Base-by-base conservation (phyloP, 1,140 invertebrate genomes). In the Mycetomoellerius zeteki region DNA sequence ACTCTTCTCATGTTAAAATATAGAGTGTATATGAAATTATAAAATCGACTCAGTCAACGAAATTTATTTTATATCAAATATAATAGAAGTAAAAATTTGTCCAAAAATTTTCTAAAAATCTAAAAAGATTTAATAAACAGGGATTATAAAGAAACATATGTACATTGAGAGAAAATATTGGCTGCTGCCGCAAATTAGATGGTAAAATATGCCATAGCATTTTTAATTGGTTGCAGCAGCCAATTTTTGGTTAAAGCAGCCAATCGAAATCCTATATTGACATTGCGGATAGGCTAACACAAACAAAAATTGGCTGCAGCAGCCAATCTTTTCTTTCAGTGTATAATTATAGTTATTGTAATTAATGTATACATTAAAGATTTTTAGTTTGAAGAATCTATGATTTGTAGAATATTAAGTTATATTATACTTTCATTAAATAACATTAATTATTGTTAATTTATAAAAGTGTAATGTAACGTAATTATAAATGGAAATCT, bases 11-110 rank as follows among this genome's bases (percentile, higher is more conserved):
- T 58, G 8, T 62, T 47, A 7, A 10, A 73, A 54, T 54, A n/a
- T 47, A 16, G 47, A 50, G 14, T 50, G 4, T 21, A 16, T 24
- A 8, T 71, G 6, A 43, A 43, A 43, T 8, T 71, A 47, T 47
- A n/a, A 76, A 76, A 60, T 60, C 1, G 21, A 47, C 4, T n/a
- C 8, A 19, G 14, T 43, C 7, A 47, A 12, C 16, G n/a, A 7
- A 60, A 60, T 47, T 47, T 78, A 33, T 64, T 78, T 58, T 19
- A 76, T n/a, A 73, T 73, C 5, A 30, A 73, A 54, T 30, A n/a
- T 30, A 52, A n/a, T 71, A 0, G 27, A 50, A 50, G 1, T 71
- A 71, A 69, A 24, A 71, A 50, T 2, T 4, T 27, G 14, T 71
- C 16, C 7, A 14, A 27, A 71, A 71, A 37, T 71, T 27, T 27